These are phyloP conservation scores for Diloba caeruleocephala DNA, from an alignment of 2,888 invertebrate species.

Conservation along the genomic window DNA sequence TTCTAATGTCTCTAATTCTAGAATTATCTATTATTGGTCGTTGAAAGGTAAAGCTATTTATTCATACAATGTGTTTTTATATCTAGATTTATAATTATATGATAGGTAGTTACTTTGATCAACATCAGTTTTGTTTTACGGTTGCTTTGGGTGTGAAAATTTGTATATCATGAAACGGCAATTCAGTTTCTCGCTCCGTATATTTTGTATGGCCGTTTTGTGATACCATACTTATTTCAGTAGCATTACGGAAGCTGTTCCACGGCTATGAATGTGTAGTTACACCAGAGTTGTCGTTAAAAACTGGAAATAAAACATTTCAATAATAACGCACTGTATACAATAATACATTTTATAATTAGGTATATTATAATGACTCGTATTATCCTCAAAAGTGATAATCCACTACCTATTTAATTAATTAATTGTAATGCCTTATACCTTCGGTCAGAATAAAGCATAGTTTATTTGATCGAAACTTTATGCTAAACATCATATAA, in stretches of 20 bases:
- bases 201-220: too few species aligned
- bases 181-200: too few species aligned
- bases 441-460: too few species aligned
- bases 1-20: conserved; percentile 52
- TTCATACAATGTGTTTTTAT: conserved; percentile 47
- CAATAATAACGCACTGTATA: conserved; percentile 50
- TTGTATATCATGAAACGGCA: too few species aligned
- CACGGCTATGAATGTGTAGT: neutral
- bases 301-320: conserved; percentile 4
- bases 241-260: conserved; percentile 3
- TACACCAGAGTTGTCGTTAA: neutral
- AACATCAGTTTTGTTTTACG: too few species aligned
- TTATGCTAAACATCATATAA: conserved; percentile 12
- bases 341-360: conserved; percentile 22
- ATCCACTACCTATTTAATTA: conserved; percentile 30
- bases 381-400: conserved; percentile 25
- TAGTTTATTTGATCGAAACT: too few species aligned
- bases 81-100: too few species aligned
- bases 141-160: too few species aligned
- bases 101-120: too few species aligned
- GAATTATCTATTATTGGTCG: conserved; percentile 56
- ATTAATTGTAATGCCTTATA: conserved; percentile 20
- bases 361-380: conserved; percentile 24
- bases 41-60: conserved; percentile 56
- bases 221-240: neutral